phyloP scores from a whole-genome alignment of 2,888 invertebrate genomes.

The Cryptops parisi region DNA sequence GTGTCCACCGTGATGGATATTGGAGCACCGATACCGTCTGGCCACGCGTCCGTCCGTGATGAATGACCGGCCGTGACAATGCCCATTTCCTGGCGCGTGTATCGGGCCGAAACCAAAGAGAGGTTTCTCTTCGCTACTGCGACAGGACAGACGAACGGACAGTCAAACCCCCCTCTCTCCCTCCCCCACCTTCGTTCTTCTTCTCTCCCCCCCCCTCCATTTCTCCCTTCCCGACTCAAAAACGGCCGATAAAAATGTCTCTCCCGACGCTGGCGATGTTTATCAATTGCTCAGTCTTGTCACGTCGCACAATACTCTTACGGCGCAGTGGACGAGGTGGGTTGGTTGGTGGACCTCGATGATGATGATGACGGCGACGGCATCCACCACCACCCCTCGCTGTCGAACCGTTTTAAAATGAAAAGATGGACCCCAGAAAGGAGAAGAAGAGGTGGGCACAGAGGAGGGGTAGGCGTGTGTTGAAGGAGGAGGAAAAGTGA shows the following conservation, averaged over 20 bases:
- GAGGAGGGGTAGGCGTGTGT: too few relatives aligned
- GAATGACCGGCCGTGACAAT: constrained; percentile 12
- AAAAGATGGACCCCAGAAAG: not conserved
- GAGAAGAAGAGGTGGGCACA: not conserved
- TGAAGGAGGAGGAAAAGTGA: too few relatives aligned
- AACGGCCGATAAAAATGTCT: not conserved
- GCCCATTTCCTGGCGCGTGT: constrained; percentile 11
- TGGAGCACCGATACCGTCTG: constrained; percentile 1
- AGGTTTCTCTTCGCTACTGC: too few relatives aligned
- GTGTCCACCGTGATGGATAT: constrained; percentile 6
- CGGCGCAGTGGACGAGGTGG: too few relatives aligned
- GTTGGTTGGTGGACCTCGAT: not conserved
- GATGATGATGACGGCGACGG: not conserved
- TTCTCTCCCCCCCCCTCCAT: not conserved
- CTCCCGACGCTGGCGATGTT: not conserved
- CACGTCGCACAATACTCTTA: constrained; percentile 3
- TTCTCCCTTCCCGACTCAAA: not conserved
- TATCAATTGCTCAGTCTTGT: constrained; percentile 7
- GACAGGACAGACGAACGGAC: too few relatives aligned
- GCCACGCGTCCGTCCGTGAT: constrained; percentile 7
- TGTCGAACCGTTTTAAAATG: not conserved
- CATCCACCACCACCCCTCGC: not conserved
- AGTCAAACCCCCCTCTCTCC: not conserved
- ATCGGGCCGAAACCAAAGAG: too few relatives aligned
- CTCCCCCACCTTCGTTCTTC: constrained; percentile 3